phyloP scores from a whole-genome alignment of 2,797 vertebrate species.

The Sciurus carolinensis region DNA sequence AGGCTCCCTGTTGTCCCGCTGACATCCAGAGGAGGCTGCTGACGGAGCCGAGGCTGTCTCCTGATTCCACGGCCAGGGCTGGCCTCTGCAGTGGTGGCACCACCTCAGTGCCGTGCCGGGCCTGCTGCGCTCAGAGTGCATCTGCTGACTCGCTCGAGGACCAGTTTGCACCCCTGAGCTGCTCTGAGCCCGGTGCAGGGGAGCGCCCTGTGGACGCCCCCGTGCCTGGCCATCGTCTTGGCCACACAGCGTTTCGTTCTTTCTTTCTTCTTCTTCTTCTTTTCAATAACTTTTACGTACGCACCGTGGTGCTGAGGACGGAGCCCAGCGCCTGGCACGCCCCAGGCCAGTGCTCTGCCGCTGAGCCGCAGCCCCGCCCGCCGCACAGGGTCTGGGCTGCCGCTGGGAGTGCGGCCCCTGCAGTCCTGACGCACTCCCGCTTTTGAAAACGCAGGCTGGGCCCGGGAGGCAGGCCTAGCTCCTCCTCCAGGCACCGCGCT shows the following conservation, averaged over 20 bases:
- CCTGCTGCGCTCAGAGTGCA: accelerated
- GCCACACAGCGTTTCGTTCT: neutral
- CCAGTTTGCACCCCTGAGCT: neutral
- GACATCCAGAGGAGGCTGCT: neutral
- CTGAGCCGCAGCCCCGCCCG: too few species aligned
- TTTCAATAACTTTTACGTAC: too few species aligned
- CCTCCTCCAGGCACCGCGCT: too few species aligned
- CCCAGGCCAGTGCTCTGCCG: too few species aligned
- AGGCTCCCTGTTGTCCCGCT: neutral
- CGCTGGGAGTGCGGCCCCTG: neutral
- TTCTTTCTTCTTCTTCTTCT: too few species aligned
- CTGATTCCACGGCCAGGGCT: too few species aligned
- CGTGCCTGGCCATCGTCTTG: neutral
- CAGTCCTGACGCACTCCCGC: accelerated
- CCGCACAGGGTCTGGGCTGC: neutral
- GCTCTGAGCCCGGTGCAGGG: neutral
- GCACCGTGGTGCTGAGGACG: too few species aligned
- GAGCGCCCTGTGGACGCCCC: too few species aligned
- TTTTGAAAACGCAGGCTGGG: neutral
- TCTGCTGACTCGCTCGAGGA: too few species aligned
- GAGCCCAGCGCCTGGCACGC: too few species aligned
- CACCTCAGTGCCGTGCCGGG: neutral
- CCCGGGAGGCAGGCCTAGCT: neutral
- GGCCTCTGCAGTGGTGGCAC: neutral
- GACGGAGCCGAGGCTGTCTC: neutral